These are phyloP conservation scores for Phylloscopus whistleri DNA, from an alignment of 2,113 vertebrate species.

Conservation along the genomic window DNA sequence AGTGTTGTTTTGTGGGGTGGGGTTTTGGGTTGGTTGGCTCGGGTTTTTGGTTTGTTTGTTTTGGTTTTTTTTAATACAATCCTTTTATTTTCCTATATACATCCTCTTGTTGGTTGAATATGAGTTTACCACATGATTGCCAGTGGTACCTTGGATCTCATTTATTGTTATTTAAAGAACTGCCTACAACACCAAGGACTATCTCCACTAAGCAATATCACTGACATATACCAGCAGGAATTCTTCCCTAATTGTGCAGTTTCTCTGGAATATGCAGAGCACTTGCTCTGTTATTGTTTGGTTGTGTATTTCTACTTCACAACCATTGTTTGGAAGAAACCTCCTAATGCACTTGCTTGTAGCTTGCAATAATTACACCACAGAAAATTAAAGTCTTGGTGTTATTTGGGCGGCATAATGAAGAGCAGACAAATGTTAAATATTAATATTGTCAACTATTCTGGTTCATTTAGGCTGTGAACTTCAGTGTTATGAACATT, in stretches of 20 bases:
- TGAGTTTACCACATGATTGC: background rate
- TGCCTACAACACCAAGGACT: background rate
- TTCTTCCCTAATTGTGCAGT: background rate
- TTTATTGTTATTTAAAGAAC: background rate
- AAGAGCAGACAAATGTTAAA: slow-evolving; percentile 7
- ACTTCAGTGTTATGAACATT: background rate
- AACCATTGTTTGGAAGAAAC: slow-evolving; percentile 2
- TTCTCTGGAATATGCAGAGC: background rate
- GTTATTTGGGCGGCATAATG: background rate
- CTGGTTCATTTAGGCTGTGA: background rate
- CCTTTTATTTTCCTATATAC: background rate
- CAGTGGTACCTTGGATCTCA: background rate
- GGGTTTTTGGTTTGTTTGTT: background rate
- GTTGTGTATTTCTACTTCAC: background rate
- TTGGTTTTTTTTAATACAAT: background rate
- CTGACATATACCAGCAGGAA: background rate
- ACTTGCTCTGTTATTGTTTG: slow-evolving; percentile 7
- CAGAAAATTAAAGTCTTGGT: background rate
- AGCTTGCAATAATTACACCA: background rate
- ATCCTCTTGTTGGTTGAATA: background rate
- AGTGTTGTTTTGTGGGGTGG: background rate
- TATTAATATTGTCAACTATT: background rate
- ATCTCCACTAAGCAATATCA: background rate
- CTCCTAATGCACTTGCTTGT: background rate
- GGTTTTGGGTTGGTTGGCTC: background rate